Conservation (phyloP, 2,797 vertebrate species). For the Chanos chanos region DNA sequence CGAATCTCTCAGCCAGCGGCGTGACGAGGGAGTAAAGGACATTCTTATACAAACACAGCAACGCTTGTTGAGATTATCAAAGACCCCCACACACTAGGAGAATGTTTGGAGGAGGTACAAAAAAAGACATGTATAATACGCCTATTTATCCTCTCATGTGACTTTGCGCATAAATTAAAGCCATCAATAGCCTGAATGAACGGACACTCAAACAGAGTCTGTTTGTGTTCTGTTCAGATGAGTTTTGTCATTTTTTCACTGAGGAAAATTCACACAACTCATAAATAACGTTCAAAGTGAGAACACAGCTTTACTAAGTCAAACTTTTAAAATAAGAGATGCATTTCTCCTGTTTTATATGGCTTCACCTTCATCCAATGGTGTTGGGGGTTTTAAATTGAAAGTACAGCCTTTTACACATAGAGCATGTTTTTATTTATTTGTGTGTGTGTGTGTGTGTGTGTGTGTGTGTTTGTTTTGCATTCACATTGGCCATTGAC, state of each 20-base stretch:
- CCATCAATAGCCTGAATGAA: conserved; percentile 34
- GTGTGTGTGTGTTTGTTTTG: too few species aligned
- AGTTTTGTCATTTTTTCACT: conserved; percentile 3
- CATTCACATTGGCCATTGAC: too few species aligned
- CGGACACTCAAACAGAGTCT: conserved; percentile 26
- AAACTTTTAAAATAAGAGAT: too few species aligned
- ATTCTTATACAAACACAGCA: conserved; percentile 43
- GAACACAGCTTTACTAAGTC: too few species aligned
- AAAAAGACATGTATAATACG: conserved; percentile 42
- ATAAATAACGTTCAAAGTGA: too few species aligned
- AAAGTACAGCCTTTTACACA: too few species aligned
- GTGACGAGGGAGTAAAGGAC: conserved; percentile 15
- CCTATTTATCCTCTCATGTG: conserved; percentile 55
- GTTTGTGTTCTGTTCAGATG: conserved; percentile 31
- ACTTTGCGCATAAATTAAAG: conserved; percentile 47
- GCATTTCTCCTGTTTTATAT: too few species aligned
- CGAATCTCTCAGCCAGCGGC: too few species aligned
- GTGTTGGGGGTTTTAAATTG: too few species aligned
- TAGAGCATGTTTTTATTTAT: too few species aligned
- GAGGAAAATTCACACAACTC: not conserved
- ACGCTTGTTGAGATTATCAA: conserved; percentile 51
- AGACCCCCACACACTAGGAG: conserved; percentile 46
- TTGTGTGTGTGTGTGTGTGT: too few species aligned
- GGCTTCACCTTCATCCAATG: too few species aligned
- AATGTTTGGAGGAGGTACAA: conserved; percentile 50